Conservation (phyloP, 2,797 vertebrate genomes). For the Thamnophis elegans region DNA sequence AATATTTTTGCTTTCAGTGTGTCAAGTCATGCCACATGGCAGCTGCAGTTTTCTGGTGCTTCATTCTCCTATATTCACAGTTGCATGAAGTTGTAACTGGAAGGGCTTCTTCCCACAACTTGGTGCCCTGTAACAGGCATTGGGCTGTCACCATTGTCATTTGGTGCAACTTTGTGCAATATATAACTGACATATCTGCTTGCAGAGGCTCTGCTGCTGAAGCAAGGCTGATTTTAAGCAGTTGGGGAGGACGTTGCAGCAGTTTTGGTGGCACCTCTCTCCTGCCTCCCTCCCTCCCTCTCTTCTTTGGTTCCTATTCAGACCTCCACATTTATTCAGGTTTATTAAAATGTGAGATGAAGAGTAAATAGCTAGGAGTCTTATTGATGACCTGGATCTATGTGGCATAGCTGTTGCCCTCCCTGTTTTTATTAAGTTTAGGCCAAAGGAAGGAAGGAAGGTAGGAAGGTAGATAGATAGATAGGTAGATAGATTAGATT, state of each 20-base stretch:
- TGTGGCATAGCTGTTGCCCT: neutral
- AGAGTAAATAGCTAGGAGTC: neutral
- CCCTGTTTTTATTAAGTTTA: neutral
- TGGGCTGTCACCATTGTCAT: neutral
- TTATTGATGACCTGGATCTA: neutral
- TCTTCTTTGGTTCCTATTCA: neutral
- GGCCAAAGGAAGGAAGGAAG: neutral
- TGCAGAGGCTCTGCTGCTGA: neutral
- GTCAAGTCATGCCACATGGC: neutral
- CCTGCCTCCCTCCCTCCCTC: too few species aligned
- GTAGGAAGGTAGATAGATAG: too few species aligned
- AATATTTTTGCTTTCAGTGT: neutral
- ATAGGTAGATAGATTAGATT: too few species aligned
- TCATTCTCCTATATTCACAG: neutral
- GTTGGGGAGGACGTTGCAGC: neutral
- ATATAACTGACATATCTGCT: neutral
- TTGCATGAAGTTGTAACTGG: neutral
- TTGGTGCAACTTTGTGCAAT: neutral
- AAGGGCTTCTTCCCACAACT: neutral
- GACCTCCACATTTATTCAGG: neutral
- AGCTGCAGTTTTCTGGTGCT: neutral
- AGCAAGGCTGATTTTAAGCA: neutral
- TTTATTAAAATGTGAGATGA: neutral
- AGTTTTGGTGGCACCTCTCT: neutral
- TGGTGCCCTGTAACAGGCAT: neutral